These are phyloP conservation scores for Saccopteryx bilineata DNA, from an alignment of 2,113 vertebrate species.

Conservation along the genomic window DNA sequence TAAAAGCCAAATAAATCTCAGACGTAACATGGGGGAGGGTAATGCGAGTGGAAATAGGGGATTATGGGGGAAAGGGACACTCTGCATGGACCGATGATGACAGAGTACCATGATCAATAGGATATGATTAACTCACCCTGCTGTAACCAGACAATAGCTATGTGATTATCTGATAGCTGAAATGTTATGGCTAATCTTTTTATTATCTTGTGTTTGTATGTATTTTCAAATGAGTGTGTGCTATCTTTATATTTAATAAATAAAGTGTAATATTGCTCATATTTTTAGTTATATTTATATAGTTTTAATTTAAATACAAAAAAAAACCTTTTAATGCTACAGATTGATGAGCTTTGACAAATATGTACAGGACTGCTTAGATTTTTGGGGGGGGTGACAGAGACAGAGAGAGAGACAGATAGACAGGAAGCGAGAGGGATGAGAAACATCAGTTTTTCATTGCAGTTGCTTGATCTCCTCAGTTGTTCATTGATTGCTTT, in stretches of 20 bases:
- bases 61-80: not conserved
- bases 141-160: not conserved
- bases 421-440: too few species aligned
- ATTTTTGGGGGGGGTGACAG: not conserved
- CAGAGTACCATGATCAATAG: not conserved
- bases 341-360: not conserved
- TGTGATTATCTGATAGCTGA: not conserved
- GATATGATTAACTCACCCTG: not conserved
- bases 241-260: slow-evolving; percentile 1
- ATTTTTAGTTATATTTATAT: not conserved
- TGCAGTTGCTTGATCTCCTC: too few species aligned
- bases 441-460: too few species aligned
- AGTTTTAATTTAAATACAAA: not conserved
- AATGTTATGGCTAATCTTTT: not conserved
- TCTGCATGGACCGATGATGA: not conserved
- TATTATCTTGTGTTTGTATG: not conserved
- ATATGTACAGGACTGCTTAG: not conserved
- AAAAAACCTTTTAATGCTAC: not conserved
- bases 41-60: not conserved
- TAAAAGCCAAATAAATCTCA: slow-evolving; percentile 12
- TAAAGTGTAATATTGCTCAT: not conserved
- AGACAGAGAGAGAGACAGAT: too few species aligned
- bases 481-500: too few species aligned
- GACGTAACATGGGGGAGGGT: not conserved
- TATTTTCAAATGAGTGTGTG: slow-evolving; percentile 8